Conservation (phyloP, 1,140 invertebrate genomes). For the Aphaenogaster ashmeadi region DNA sequence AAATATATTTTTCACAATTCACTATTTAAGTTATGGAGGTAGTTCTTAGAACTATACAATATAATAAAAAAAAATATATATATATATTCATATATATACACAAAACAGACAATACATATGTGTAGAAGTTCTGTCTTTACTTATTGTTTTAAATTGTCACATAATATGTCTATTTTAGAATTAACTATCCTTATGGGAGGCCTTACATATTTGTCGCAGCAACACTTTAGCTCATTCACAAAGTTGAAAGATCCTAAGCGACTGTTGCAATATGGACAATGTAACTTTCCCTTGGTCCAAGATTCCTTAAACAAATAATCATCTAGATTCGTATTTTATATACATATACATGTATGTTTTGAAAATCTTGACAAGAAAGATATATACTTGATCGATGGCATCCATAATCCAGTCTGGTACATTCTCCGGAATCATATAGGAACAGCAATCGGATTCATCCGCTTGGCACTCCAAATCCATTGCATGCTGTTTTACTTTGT, state of each 20-base stretch:
- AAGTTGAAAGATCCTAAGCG: slow-evolving; percentile 84
- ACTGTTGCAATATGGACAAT: slow-evolving; percentile 82
- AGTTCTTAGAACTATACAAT: slow-evolving; percentile 1
- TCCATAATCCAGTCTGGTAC: slow-evolving; percentile 82
- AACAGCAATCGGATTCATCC: slow-evolving; percentile 77
- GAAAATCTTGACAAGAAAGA: slow-evolving; percentile 20
- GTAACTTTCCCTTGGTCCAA: slow-evolving; percentile 83
- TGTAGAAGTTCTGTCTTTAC: slow-evolving; percentile 2
- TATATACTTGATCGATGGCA: slow-evolving; percentile 79
- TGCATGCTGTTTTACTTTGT: slow-evolving; percentile 70
- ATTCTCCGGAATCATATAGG: slow-evolving; percentile 79
- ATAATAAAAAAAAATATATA: neutral
- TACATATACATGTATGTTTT: neutral
- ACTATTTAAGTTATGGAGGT: neutral
- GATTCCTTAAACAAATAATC: slow-evolving; percentile 78
- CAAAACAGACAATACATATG: neutral
- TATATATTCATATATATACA: neutral
- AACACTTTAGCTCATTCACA: slow-evolving; percentile 80
- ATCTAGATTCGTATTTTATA: slow-evolving; percentile 31
- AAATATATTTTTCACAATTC: slow-evolving; percentile 9
- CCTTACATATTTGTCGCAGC: slow-evolving; percentile 77
- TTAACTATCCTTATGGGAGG: slow-evolving; percentile 82
- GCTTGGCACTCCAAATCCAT: slow-evolving; percentile 74
- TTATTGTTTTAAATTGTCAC: slow-evolving; percentile 2
- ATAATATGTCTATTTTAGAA: slow-evolving; percentile 80